Percentiles rank a stretch among this genome's conserved stretches.
Conservation (phyloP, 2,113 vertebrate species). For the Rostratula benghalensis region DNA sequence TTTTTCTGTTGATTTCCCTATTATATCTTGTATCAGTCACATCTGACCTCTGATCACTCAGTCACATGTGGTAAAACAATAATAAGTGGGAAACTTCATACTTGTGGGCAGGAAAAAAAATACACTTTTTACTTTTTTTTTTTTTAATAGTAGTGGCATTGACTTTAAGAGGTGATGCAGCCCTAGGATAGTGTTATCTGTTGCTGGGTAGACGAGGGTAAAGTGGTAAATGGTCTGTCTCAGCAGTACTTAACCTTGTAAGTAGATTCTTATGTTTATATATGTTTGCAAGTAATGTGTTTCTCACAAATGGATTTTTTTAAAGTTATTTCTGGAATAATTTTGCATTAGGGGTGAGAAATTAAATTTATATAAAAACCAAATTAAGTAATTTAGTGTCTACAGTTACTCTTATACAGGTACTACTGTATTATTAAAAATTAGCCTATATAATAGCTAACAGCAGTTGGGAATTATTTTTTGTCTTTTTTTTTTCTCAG, state of each 20-base stretch:
- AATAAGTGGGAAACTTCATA: not conserved
- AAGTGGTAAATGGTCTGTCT: not conserved
- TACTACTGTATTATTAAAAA: not conserved
- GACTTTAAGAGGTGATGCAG: not conserved
- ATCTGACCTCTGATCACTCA: not conserved
- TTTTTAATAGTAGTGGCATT: not conserved
- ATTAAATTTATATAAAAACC: not conserved
- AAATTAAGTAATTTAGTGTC: not conserved
- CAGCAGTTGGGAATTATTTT: not conserved
- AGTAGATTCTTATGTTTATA: not conserved
- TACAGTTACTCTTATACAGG: not conserved
- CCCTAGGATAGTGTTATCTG: not conserved
- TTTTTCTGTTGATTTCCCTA: not conserved
- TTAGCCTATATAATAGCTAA: not conserved
- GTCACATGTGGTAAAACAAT: not conserved
- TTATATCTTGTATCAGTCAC: fast-evolving
- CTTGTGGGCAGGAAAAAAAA: not conserved
- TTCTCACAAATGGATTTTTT: not conserved
- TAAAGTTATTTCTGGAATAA: not conserved
- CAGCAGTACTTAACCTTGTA: not conserved
- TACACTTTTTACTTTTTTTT: not conserved
- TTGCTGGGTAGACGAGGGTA: not conserved
- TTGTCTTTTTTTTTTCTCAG: not conserved
- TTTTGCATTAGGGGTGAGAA: not conserved
- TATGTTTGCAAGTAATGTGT: not conserved